Conservation (phyloP, 2,113 vertebrate species). For the Desmodus rotundus region DNA sequence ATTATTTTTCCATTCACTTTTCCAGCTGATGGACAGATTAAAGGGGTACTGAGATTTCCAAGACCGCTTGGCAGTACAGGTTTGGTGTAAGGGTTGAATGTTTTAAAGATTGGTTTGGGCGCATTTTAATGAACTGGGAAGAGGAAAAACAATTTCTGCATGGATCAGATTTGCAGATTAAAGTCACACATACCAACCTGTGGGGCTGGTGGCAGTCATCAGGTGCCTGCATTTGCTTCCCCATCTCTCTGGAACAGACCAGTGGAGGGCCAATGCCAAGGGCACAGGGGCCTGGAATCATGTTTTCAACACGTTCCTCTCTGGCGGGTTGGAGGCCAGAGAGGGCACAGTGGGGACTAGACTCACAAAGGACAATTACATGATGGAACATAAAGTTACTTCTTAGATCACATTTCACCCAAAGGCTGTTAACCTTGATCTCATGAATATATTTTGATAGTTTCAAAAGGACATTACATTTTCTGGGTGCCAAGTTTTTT, state of each 20-base stretch:
- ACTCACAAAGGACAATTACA: not conserved
- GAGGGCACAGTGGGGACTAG: not conserved
- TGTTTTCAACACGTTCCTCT: not conserved
- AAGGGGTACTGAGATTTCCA: slow-evolving; percentile 39
- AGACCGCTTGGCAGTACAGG: slow-evolving; percentile 44
- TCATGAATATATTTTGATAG: not conserved
- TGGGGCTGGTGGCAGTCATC: not conserved
- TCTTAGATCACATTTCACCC: not conserved
- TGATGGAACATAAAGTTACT: not conserved
- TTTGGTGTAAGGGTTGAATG: not conserved
- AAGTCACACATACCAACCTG: not conserved
- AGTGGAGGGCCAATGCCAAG: not conserved
- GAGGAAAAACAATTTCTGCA: slow-evolving; percentile 25
- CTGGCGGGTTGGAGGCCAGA: not conserved
- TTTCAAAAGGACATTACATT: not conserved
- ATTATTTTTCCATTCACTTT: slow-evolving; percentile 55
- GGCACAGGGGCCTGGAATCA: not conserved
- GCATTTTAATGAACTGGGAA: slow-evolving; percentile 49
- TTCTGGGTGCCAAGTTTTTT: not conserved
- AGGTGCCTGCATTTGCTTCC: not conserved
- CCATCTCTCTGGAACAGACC: not conserved
- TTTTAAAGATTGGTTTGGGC: slow-evolving; percentile 41
- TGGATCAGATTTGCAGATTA: not conserved
- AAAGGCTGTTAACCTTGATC: not conserved
- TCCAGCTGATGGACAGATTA: slow-evolving; percentile 63